A percentile compares a stretch with the other conserved stretches of the same genome.
phyloP scores from a whole-genome alignment of 2,113 vertebrate species.

The Saccopteryx leptura region DNA sequence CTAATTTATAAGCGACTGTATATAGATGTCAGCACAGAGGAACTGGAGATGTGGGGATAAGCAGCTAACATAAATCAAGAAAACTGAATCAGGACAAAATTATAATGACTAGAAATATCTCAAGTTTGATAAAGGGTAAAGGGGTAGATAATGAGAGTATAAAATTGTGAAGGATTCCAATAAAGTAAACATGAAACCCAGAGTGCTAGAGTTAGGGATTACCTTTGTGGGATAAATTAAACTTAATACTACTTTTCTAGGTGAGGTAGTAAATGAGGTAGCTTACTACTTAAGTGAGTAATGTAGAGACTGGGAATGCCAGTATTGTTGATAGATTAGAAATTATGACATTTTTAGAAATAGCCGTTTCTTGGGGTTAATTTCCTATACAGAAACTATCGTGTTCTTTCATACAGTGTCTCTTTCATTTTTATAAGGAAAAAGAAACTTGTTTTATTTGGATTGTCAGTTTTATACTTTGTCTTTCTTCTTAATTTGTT shows the following conservation, averaged over 20 bases:
- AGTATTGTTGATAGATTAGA: slow-evolving; percentile 44
- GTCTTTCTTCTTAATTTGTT: slow-evolving; percentile 44
- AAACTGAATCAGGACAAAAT: slow-evolving; percentile 50
- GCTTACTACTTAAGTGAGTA: slow-evolving; percentile 2
- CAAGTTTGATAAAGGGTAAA: background rate
- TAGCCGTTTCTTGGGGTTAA: slow-evolving; percentile 30
- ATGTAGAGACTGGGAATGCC: background rate
- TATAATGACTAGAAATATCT: background rate
- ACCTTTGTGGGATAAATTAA: slow-evolving; percentile 36
- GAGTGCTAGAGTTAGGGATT: slow-evolving; percentile 22
- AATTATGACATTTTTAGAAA: slow-evolving; percentile 58
- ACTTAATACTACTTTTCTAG: slow-evolving; percentile 21
- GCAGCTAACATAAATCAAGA: slow-evolving; percentile 41
- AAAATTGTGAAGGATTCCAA: background rate
- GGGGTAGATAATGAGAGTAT: slow-evolving; percentile 3
- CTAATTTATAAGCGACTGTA: slow-evolving; percentile 22
- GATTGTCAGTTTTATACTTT: slow-evolving; percentile 45
- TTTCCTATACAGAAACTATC: background rate
- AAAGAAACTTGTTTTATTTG: background rate
- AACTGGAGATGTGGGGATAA: background rate
- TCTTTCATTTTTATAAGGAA: slow-evolving; percentile 10
- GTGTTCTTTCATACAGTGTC: background rate
- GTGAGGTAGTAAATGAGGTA: slow-evolving; percentile 50
- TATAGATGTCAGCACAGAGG: slow-evolving; percentile 37
- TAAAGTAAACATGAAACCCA: background rate